Evolutionary conservation across 2,113 vertebrate species (phyloP), one percentile per base, ranked within the genome.

Genomic region (Mastomys natalensis): DNA sequence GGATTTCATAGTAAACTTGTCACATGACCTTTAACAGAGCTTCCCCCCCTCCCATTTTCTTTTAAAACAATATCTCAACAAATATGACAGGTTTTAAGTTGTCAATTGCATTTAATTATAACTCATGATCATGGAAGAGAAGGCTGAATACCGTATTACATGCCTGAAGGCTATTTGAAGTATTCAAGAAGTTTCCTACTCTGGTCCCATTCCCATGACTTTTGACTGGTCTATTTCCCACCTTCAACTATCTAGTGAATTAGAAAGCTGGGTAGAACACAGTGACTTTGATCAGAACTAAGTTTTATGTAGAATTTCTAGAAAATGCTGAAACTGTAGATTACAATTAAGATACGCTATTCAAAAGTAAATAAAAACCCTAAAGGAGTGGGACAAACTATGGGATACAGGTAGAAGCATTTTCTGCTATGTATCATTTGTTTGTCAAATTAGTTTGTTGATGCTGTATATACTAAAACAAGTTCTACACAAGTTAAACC

Each of bases 211-310:
- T 94, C 88, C 62, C 55, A 13, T 7, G 66, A 80, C 51, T 85
- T 90, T 85, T 86, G 89, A 96, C 48, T 91, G 7, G 55, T 74
- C 34, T 94, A 74, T n/a, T 89, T 85, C 10, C 9, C 92, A 73
- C 74, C 45, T 68, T 9, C 21, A 93, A 62, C 6, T 70, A 0
- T 21, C 73, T 68, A 82, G 70, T 78, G 26, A 88, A 73, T 60
- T 85, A 43, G 13, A 70, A 77, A 29, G 82, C 60, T 73, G 60
- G 93, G 21, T 29, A 87, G 80, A 88, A 80, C 92, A 66, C 90
- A 34, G 37, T 80, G 4, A 73, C 40, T 93, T 89, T 85, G 53
- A 40, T 45, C 5, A 58, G 13, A 12, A 87, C 31, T 80, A 64
- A 88, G 5, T 5, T 90, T 66, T 48, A 93, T 0, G 4, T 55